phyloP scores from a whole-genome alignment of 2,113 vertebrate species.

The Sylvicapra grimmia region DNA sequence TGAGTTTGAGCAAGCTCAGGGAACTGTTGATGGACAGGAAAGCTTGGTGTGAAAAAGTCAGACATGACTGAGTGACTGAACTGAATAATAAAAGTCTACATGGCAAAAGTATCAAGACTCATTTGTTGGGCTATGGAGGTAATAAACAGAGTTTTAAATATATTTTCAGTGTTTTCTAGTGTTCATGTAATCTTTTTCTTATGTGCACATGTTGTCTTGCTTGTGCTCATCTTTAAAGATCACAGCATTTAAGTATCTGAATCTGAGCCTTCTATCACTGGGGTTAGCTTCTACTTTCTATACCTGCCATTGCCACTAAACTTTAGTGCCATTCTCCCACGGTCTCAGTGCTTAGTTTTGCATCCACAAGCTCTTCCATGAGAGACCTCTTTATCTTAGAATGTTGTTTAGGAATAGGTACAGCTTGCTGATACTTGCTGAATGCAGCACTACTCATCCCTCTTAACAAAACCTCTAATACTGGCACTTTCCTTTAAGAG shows the following conservation, averaged over 20 bases:
- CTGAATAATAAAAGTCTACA: background rate
- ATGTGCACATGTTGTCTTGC: background rate
- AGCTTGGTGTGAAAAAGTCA: background rate
- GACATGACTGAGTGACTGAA: background rate
- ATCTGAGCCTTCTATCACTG: background rate
- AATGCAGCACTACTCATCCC: background rate
- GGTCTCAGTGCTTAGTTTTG: background rate
- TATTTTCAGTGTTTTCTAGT: background rate
- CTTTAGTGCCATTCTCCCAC: background rate
- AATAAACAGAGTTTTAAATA: slow-evolving; percentile 5
- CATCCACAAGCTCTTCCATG: background rate
- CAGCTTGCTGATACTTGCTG: background rate
- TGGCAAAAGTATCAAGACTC: background rate
- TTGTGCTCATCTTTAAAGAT: background rate
- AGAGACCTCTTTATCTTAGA: background rate
- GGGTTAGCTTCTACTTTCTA: background rate
- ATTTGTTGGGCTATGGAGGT: background rate
- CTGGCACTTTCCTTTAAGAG: background rate
- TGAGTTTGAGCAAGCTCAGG: background rate
- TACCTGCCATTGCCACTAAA: background rate
- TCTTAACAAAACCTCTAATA: background rate
- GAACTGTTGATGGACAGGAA: background rate
- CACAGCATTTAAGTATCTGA: background rate
- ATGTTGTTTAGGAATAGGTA: background rate
- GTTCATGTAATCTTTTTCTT: background rate